These are phyloP conservation scores for Argyra leucocephala DNA, from an alignment of 2,888 invertebrate species.

Conservation along the genomic window DNA sequence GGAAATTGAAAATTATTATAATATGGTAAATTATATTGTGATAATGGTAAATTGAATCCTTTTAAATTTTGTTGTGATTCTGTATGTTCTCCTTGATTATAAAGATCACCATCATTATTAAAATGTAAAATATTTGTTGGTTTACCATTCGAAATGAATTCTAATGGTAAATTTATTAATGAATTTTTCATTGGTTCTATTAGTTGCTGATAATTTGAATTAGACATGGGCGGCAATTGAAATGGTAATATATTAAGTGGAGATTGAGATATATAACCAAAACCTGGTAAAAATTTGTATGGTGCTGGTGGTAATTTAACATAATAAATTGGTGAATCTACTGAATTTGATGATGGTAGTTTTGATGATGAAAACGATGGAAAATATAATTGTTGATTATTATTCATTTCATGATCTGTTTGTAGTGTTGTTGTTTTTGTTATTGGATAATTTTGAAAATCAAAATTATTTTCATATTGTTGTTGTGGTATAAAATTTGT, in stretches of 20 bases:
- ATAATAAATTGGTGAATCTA: conserved; percentile 72
- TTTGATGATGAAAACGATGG: background rate
- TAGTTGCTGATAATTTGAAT: background rate
- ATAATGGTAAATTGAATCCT: background rate
- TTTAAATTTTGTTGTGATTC: conserved; percentile 3
- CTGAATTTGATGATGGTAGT: conserved; percentile 24
- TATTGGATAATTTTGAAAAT: background rate
- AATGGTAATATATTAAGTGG: conserved; percentile 37
- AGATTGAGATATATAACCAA: conserved; percentile 76
- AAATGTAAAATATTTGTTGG: conserved; percentile 50
- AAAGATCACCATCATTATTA: conserved; percentile 39
- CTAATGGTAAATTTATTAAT: conserved; percentile 62
- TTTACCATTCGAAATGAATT: conserved; percentile 67
- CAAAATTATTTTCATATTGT: background rate
- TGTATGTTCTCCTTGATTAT: conserved; percentile 40
- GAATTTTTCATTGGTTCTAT: conserved; percentile 43
- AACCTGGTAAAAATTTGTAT: conserved; percentile 74
- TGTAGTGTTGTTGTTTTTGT: background rate
- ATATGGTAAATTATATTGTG: background rate
- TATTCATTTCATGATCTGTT: background rate
- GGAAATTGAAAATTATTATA: background rate
- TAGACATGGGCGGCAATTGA: background rate
- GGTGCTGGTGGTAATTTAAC: conserved; percentile 76
- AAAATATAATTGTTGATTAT: background rate
- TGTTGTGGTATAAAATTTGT: background rate